Percentiles rank a stretch among this genome's conserved stretches.
phyloP scores from a whole-genome alignment of 2,113 vertebrate genomes.

The Chunga burmeisteri region DNA sequence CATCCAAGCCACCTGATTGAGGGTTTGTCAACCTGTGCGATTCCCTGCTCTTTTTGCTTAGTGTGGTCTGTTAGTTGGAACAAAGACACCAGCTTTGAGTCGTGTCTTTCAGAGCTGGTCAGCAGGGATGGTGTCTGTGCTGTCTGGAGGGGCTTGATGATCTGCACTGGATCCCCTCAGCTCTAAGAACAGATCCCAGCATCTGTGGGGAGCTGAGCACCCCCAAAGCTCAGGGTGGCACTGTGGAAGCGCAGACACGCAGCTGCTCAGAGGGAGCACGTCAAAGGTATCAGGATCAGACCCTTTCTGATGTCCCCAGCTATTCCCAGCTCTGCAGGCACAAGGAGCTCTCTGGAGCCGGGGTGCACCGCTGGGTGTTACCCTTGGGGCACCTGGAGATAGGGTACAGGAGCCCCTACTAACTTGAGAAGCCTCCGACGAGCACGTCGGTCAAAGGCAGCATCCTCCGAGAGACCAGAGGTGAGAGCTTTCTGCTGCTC shows the following conservation, averaged over 20 bases:
- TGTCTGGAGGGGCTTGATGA: not conserved
- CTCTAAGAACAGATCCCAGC: not conserved
- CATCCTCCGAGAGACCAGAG: rapidly evolving
- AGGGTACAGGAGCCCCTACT: not conserved
- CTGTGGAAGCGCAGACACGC: not conserved
- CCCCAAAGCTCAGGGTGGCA: not conserved
- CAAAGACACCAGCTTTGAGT: not conserved
- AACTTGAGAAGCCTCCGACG: slow-evolving; percentile 72
- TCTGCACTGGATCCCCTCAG: not conserved
- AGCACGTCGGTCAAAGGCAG: not conserved
- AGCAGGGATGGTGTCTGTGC: not conserved
- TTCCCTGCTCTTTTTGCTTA: not conserved
- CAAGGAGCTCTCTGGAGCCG: not conserved
- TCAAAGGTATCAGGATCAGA: not conserved
- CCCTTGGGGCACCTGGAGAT: not conserved
- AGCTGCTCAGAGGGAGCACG: not conserved
- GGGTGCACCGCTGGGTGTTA: not conserved
- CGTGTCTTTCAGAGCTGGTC: not conserved
- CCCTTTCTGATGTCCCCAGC: not conserved
- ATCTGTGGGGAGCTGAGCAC: not conserved
- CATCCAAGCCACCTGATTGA: not conserved
- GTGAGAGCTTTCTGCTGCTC: not conserved
- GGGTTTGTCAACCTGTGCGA: not conserved
- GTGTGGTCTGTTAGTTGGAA: not conserved
- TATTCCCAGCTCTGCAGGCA: not conserved